Percentiles rank a stretch among this genome's conserved stretches.
phyloP scores from a whole-genome alignment of 2,888 invertebrate species.

The Ypsolopha sequella region DNA sequence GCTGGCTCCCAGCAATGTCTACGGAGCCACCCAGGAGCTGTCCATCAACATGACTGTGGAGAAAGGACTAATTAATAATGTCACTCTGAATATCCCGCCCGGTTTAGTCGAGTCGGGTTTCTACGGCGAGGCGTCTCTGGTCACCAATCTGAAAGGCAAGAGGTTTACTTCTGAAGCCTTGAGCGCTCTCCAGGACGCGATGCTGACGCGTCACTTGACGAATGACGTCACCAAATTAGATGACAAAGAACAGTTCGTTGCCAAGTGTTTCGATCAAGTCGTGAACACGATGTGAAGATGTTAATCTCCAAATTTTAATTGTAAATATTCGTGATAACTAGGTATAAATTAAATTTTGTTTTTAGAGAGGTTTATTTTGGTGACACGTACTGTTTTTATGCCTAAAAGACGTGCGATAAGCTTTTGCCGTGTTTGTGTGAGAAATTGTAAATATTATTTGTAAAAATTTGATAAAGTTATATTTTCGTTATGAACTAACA shows the following conservation, averaged over 20 bases:
- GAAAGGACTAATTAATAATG: slow-evolving; percentile 75
- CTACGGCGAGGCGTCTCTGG: slow-evolving; percentile 74
- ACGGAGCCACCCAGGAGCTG: slow-evolving; percentile 59
- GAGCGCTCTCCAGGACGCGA: slow-evolving; percentile 68
- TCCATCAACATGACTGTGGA: slow-evolving; percentile 75
- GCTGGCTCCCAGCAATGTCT: slow-evolving; percentile 47
- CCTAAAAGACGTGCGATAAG: no score
- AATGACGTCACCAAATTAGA: slow-evolving; percentile 47
- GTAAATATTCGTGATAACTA: no score
- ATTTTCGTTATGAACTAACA: background rate
- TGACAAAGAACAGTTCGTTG: slow-evolving; percentile 72
- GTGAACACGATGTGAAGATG: slow-evolving; percentile 58
- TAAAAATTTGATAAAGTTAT: background rate
- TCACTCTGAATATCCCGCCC: slow-evolving; percentile 74
- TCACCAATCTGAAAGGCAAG: slow-evolving; percentile 75
- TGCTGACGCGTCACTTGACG: slow-evolving; percentile 45
- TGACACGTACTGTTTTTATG: no score
- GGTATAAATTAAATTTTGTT: no score
- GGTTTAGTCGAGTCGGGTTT: slow-evolving; percentile 72
- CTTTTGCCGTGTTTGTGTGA: no score
- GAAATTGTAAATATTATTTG: no score
- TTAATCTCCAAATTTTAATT: no score
- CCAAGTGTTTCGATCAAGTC: slow-evolving; percentile 73
- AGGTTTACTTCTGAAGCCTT: slow-evolving; percentile 75
- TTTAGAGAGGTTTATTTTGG: no score